Percentiles rank a stretch among this genome's conserved stretches.
Conservation (phyloP, 2,888 invertebrate genomes). For the Elegia similella region DNA sequence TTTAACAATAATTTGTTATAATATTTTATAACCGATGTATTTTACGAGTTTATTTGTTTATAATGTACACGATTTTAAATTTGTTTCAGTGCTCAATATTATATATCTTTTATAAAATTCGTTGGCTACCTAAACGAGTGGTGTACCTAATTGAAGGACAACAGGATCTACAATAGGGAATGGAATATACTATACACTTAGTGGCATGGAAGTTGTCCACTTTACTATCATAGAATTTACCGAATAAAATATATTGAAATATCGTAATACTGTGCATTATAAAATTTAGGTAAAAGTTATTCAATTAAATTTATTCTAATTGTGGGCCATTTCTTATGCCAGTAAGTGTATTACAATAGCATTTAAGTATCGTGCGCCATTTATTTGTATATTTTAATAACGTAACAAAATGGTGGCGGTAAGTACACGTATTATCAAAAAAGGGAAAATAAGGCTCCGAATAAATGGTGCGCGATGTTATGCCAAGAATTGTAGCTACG, state of each 20-base stretch:
- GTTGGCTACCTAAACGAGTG: slow-evolving; percentile 77
- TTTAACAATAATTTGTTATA: slow-evolving; percentile 70
- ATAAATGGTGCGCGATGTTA: slow-evolving; percentile 37
- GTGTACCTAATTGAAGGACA: slow-evolving; percentile 61
- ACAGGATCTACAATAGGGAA: slow-evolving; percentile 64
- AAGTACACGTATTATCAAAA: background rate
- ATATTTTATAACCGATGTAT: slow-evolving; percentile 53
- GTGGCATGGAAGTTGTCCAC: slow-evolving; percentile 32
- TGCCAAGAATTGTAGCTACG: slow-evolving; percentile 44
- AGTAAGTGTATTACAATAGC: slow-evolving; percentile 38
- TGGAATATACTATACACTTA: slow-evolving; percentile 58
- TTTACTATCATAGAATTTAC: background rate
- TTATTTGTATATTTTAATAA: slow-evolving; percentile 19
- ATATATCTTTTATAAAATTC: slow-evolving; percentile 69
- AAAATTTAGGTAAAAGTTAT: background rate
- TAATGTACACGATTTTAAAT: slow-evolving; percentile 66
- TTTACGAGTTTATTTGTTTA: slow-evolving; percentile 52
- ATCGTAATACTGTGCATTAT: background rate
- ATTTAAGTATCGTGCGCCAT: slow-evolving; percentile 37
- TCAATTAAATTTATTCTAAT: slow-evolving; percentile 9
- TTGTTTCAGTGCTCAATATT: slow-evolving; percentile 76
- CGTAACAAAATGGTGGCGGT: background rate
- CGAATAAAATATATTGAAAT: slow-evolving; percentile 3
- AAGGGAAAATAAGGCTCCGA: background rate
- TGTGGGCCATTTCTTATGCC: slow-evolving; percentile 31